These are phyloP conservation scores for Mastigias papua DNA, from an alignment of 30 jellyfish, hydroid and myxozoan species.

Conservation along the genomic window DNA sequence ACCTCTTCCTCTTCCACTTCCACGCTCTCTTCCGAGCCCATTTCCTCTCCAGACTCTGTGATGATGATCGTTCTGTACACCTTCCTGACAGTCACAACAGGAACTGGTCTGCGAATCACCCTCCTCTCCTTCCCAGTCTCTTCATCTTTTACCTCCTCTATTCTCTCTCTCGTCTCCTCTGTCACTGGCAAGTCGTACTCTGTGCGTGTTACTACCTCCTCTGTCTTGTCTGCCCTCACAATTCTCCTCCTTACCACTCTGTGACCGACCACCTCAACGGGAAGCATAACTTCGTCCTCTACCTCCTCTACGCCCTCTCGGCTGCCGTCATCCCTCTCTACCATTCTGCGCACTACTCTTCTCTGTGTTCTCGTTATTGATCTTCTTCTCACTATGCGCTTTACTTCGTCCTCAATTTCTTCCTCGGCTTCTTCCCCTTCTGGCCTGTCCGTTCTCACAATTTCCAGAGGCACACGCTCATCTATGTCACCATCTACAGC, in stretches of 20 bases:
- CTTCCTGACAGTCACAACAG: constrained; percentile 87
- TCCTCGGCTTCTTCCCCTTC: constrained; percentile 69
- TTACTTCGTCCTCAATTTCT: constrained; percentile 71
- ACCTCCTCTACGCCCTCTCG: constrained; percentile 42
- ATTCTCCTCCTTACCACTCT: constrained; percentile 53
- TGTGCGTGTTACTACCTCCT: constrained; percentile 7
- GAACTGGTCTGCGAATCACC: constrained; percentile 81
- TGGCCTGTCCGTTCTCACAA: constrained; percentile 76
- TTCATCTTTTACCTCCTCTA: constrained; percentile 24
- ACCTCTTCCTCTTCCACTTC: constrained; percentile 19
- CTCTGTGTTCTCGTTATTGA: constrained; percentile 73
- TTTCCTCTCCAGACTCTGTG: constrained; percentile 17
- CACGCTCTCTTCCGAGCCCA: constrained; percentile 12
- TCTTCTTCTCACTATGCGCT: constrained; percentile 77
- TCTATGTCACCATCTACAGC: constrained; percentile 34
- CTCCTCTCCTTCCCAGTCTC: constrained; percentile 64
- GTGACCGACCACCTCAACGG: constrained; percentile 56
- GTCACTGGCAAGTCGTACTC: constrained; percentile 13
- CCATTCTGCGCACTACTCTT: constrained; percentile 77
- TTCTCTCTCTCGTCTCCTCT: constrained; percentile 13
- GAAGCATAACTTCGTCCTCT: constrained; percentile 59
- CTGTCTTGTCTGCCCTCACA: constrained; percentile 55
- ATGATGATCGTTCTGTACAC: constrained; percentile 72
- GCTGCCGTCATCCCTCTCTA: constrained; percentile 43
- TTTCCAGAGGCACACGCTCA: constrained; percentile 66